phyloP scores from a whole-genome alignment of 2,113 vertebrate genomes.

The Thalassoma bifasciatum region DNA sequence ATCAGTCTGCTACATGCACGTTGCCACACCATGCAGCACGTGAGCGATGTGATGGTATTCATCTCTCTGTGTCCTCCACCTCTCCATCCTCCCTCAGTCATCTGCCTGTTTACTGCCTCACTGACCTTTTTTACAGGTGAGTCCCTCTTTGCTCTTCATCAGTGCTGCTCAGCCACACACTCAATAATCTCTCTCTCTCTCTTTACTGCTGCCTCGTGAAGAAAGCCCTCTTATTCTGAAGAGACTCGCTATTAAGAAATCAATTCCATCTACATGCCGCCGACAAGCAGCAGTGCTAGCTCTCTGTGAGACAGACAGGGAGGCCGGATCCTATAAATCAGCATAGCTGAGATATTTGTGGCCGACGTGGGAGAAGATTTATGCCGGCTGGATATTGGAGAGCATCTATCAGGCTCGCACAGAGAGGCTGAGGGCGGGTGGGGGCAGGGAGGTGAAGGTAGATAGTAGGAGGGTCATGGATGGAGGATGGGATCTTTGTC shows the following conservation, averaged over 20 bases:
- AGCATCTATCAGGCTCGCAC: constrained; percentile 77
- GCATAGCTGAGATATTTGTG: constrained; percentile 85
- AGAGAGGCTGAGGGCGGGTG: constrained; percentile 35
- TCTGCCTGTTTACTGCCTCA: constrained; percentile 55
- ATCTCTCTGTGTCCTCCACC: constrained; percentile 4
- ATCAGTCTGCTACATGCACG: not conserved
- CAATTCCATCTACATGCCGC: constrained; percentile 70
- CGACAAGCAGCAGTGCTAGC: constrained; percentile 63
- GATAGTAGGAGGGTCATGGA: constrained; percentile 36
- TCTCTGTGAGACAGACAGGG: constrained; percentile 32
- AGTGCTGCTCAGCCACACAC: constrained; percentile 30
- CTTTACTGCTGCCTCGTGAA: constrained; percentile 15
- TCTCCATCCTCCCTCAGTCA: constrained; percentile 3
- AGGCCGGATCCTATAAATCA: constrained; percentile 82
- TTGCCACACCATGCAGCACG: not conserved
- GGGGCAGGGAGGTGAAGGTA: constrained; percentile 29
- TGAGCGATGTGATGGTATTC: not conserved
- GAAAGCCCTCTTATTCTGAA: constrained; percentile 66
- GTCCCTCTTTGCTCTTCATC: constrained; percentile 25
- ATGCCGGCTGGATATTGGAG: constrained; percentile 83
- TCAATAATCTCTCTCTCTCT: constrained; percentile 31
- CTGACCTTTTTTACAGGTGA: constrained; percentile 65
- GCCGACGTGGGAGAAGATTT: constrained; percentile 83
- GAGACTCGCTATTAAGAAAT: constrained; percentile 76
- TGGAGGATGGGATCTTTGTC: constrained; percentile 23